Percentiles rank a stretch among this genome's conserved stretches.
These are phyloP conservation scores for Micropoecilia bifurca DNA, from an alignment of 2,797 vertebrate species.

Conservation along the genomic window DNA sequence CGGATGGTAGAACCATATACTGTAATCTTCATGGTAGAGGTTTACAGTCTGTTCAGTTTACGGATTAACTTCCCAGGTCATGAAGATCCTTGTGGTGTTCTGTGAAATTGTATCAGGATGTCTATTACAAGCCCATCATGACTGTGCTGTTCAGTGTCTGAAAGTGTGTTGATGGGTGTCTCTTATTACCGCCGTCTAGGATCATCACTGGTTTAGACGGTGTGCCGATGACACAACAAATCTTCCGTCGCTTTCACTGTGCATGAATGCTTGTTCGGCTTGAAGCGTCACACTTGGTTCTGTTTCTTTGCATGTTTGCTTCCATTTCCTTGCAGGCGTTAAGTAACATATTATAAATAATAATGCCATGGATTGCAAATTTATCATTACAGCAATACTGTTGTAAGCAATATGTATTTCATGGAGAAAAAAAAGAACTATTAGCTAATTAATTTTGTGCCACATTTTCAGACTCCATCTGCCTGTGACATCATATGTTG, in stretches of 20 bases:
- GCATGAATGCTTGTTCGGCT: background rate
- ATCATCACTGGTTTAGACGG: background rate
- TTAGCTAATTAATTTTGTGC: background rate
- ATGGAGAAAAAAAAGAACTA: background rate
- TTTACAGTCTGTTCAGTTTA: constrained; percentile 39
- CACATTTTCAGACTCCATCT: background rate
- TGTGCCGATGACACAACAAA: background rate
- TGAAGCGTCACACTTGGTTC: background rate
- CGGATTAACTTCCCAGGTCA: background rate
- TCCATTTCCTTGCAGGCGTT: background rate
- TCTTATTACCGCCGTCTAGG: background rate
- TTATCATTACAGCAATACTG: background rate
- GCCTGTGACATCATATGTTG: background rate
- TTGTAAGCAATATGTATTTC: background rate
- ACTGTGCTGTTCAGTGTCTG: constrained; percentile 1
- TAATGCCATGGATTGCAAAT: background rate
- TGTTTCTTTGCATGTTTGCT: background rate
- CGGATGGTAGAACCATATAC: constrained; percentile 43
- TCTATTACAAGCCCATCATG: background rate
- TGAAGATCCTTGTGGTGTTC: background rate
- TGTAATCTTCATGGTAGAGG: constrained; percentile 32
- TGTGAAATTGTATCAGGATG: background rate
- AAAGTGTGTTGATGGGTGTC: background rate
- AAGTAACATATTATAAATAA: too few species aligned
- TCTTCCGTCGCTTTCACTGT: background rate